Conservation (phyloP, 2,797 vertebrate species). For the Enteromius trimaculatus region DNA sequence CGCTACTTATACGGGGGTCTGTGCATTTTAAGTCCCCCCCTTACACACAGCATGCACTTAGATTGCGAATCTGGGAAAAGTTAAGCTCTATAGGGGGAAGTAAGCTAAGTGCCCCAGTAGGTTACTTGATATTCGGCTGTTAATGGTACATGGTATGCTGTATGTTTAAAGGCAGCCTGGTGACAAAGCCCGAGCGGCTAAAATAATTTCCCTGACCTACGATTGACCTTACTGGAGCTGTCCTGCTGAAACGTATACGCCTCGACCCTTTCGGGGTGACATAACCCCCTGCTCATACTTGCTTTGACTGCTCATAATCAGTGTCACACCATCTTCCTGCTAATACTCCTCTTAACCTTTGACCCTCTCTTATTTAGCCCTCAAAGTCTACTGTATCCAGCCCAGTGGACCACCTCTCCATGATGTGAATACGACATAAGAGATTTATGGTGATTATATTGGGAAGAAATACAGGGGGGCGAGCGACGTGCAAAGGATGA, state of each 20-base stretch:
- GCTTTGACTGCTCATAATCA: constrained; percentile 48
- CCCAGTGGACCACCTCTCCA: constrained; percentile 8
- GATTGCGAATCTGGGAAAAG: constrained; percentile 48
- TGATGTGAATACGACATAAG: constrained; percentile 11
- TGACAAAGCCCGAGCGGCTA: constrained; percentile 26
- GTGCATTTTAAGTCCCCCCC: constrained; percentile 9
- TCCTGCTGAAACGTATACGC: constrained; percentile 28
- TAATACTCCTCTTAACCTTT: constrained; percentile 45
- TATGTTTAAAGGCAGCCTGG: constrained; percentile 29
- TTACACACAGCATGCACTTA: constrained; percentile 40
- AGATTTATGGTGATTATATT: constrained; percentile 2
- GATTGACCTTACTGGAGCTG: constrained; percentile 22
- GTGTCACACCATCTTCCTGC: constrained; percentile 43
- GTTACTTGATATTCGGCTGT: constrained; percentile 49
- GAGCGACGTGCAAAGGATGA: constrained; percentile 26
- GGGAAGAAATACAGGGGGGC: not conserved
- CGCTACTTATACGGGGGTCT: constrained; percentile 46
- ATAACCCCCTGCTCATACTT: constrained; percentile 16
- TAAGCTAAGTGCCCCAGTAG: constrained; percentile 40
- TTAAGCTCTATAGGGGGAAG: constrained; percentile 43
- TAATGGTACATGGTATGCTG: constrained; percentile 44
- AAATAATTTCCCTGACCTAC: constrained; percentile 38
- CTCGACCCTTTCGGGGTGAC: constrained; percentile 22
- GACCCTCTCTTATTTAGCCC: constrained; percentile 28
- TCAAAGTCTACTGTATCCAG: constrained; percentile 26